These are phyloP conservation scores for Lithophane leautieri DNA, from an alignment of 2,888 invertebrate species.

Conservation along the genomic window DNA sequence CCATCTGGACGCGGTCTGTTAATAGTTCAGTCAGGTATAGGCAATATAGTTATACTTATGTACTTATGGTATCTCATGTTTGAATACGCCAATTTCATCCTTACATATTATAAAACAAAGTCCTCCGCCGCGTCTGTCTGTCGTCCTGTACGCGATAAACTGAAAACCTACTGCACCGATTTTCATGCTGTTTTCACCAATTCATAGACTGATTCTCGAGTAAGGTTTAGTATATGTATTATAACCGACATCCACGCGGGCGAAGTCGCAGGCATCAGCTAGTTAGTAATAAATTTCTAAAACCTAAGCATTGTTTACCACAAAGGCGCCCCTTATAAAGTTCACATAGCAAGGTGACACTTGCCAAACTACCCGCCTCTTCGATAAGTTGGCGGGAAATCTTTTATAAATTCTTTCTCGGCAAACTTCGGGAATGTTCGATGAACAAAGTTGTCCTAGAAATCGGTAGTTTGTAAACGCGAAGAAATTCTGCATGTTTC, in stretches of 20 bases:
- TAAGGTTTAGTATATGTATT: no score
- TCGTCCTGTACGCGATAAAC: no score
- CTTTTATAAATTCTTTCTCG: constrained; percentile 56
- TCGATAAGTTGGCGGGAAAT: constrained; percentile 49
- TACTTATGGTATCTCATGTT: not conserved
- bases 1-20: not conserved
- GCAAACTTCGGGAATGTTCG: constrained; percentile 58
- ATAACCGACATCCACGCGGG: no score
- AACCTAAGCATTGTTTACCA: constrained; percentile 4
- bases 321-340: constrained; percentile 11
- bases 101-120: no score
- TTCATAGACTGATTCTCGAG: no score
- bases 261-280: no score
- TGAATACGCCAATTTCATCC: no score
- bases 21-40: no score
- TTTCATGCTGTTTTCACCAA: no score
- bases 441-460: constrained; percentile 45
- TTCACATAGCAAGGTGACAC: constrained; percentile 28
- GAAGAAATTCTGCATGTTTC: constrained; percentile 44
- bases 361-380: constrained; percentile 30
- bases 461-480: constrained; percentile 54
- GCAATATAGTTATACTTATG: not conserved
- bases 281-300: no score
- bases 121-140: no score
- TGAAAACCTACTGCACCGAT: no score